Evolutionary conservation across 2,113 vertebrate species (phyloP).

Genomic region (Penelope pileata): DNA sequence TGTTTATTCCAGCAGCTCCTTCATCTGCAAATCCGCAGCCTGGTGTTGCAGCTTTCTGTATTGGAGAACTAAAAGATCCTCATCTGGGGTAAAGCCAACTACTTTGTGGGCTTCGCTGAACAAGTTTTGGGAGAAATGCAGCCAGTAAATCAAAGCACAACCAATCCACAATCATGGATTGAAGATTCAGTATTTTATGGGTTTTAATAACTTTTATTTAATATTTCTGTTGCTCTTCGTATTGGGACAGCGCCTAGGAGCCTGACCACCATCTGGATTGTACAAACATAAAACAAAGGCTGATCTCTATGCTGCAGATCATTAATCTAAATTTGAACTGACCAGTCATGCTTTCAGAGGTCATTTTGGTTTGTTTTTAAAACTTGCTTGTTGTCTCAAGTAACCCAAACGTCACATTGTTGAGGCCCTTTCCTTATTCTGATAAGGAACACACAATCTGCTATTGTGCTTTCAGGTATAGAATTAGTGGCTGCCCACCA

Average conservation of each 20-base stretch:
- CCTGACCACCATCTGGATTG: neutral
- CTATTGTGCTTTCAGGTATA: neutral
- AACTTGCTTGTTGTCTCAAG: slow-evolving; percentile 12
- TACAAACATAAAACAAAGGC: neutral
- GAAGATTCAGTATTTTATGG: neutral
- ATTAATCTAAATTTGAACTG: slow-evolving; percentile 31
- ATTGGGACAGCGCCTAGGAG: neutral
- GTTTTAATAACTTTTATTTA: neutral
- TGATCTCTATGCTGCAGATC: neutral
- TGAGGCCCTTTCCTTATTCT: neutral
- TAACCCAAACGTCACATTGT: neutral
- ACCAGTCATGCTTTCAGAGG: neutral
- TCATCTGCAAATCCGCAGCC: neutral
- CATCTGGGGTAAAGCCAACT: neutral
- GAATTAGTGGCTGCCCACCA: neutral
- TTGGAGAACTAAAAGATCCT: neutral
- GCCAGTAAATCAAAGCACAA: neutral
- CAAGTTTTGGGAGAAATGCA: neutral
- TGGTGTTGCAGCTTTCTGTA: neutral
- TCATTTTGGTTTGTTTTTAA: slow-evolving; percentile 7
- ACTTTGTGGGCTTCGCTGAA: neutral
- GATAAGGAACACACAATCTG: neutral
- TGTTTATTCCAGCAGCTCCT: neutral
- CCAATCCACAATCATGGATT: neutral
- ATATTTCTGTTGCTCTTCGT: neutral